Conservation (phyloP, 2,888 invertebrate genomes). For the Antheraea yamamai region DNA sequence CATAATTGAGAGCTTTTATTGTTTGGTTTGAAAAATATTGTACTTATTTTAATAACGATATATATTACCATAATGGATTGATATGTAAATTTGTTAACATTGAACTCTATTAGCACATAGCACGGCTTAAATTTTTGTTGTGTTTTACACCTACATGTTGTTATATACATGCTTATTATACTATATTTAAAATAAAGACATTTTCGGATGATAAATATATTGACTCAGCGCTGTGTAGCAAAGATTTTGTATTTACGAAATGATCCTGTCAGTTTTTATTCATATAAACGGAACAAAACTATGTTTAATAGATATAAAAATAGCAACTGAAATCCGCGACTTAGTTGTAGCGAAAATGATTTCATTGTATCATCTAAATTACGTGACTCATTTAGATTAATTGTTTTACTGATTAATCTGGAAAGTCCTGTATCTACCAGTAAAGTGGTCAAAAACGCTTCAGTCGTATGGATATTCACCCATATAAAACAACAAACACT, state of each 20-base stretch:
- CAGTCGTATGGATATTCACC: too few species aligned
- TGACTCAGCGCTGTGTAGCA: not conserved
- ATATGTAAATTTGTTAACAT: too few species aligned
- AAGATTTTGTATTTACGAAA: not conserved
- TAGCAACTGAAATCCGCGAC: too few species aligned
- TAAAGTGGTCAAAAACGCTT: too few species aligned
- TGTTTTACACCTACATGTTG: not conserved
- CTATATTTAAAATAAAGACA: too few species aligned
- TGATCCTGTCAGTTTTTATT: not conserved
- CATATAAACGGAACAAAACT: not conserved
- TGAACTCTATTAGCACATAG: not conserved
- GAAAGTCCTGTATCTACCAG: too few species aligned
- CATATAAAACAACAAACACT: too few species aligned
- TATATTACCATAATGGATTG: not conserved
- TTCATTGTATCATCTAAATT: too few species aligned
- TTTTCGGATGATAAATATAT: not conserved
- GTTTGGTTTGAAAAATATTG: not conserved
- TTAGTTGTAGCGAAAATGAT: too few species aligned
- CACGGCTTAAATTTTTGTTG: not conserved
- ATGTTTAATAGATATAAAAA: not conserved
- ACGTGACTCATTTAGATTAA: too few species aligned
- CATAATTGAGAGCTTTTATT: not conserved
- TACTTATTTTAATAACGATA: not conserved
- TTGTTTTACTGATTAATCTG: too few species aligned
- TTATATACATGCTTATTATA: too few species aligned